These are phyloP conservation scores for Chrysomela aeneicollis DNA, from an alignment of 2,888 invertebrate genomes.

Conservation along the genomic window DNA sequence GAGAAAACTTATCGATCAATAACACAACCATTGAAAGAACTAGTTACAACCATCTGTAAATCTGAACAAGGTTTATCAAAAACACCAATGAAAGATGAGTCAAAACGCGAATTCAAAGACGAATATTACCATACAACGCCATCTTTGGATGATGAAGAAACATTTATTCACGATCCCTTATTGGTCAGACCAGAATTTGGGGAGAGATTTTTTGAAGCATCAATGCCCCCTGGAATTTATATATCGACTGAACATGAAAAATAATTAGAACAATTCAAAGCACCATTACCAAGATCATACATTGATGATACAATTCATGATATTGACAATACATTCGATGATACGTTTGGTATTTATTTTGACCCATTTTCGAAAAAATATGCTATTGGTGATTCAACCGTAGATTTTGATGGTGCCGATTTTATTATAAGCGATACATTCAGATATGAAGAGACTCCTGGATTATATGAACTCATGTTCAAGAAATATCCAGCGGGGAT, in stretches of 20 bases:
- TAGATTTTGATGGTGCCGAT: slow-evolving; percentile 6
- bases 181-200: neutral
- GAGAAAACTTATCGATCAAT: slow-evolving; percentile 24
- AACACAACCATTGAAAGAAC: slow-evolving; percentile 26
- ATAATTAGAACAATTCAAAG: too few species aligned
- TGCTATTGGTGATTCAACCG: slow-evolving; percentile 6
- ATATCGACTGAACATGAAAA: too few species aligned
- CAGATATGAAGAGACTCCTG: slow-evolving; percentile 14
- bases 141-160: too few species aligned
- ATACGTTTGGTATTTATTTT: slow-evolving; percentile 18
- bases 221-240: neutral
- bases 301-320: slow-evolving; percentile 10
- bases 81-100: neutral
- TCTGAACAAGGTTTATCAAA: neutral
- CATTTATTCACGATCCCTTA: neutral
- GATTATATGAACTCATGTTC: slow-evolving; percentile 19
- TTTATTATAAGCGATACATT: slow-evolving; percentile 1
- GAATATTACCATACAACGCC: neutral
- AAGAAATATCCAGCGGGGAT: slow-evolving; percentile 10
- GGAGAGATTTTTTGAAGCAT: neutral
- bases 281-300: slow-evolving; percentile 8
- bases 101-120: neutral
- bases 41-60: too few species aligned
- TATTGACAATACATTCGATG: slow-evolving; percentile 6
- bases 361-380: slow-evolving; percentile 3